These are phyloP conservation scores for Chroicocephalus ridibundus DNA, from an alignment of 2,113 vertebrate genomes.

Conservation along the genomic window DNA sequence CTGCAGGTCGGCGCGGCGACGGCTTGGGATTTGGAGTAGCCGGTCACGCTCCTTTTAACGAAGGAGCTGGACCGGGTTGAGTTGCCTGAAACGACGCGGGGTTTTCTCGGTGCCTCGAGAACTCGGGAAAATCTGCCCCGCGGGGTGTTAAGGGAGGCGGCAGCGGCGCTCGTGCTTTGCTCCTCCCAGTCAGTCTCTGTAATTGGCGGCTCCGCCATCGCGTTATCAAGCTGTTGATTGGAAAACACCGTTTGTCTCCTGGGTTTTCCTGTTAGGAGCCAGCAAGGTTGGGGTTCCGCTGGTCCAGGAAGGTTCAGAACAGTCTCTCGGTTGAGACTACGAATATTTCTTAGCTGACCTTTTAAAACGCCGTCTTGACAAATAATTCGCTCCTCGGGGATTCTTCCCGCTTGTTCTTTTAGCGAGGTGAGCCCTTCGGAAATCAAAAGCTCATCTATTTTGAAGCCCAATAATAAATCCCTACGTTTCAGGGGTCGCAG, in stretches of 20 bases:
- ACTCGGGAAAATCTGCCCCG: no score
- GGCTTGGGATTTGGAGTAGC: not conserved
- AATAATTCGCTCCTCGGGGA: not conserved
- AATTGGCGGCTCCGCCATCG: not conserved
- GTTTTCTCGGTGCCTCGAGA: not conserved
- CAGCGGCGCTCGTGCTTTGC: not conserved
- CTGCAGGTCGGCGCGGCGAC: fast-evolving
- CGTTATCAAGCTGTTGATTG: not conserved
- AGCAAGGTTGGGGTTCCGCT: fast-evolving
- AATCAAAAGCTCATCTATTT: not conserved
- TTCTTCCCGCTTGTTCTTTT: not conserved
- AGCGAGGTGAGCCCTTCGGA: not conserved
- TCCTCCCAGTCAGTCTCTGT: not conserved
- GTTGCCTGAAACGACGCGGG: fast-evolving
- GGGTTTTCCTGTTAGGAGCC: not conserved
- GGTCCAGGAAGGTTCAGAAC: not conserved
- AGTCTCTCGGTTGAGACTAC: not conserved
- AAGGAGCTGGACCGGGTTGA: not conserved
- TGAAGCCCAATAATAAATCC: not conserved
- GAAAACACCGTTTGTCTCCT: not conserved
- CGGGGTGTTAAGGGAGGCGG: not conserved
- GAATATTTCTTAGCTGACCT: not conserved
- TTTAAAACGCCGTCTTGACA: not conserved
- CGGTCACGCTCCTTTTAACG: not conserved
- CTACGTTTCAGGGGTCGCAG: not conserved